Evolutionary conservation across 2,888 invertebrate genomes (phyloP).

Genomic region (Aproaerema taeniolella): DNA sequence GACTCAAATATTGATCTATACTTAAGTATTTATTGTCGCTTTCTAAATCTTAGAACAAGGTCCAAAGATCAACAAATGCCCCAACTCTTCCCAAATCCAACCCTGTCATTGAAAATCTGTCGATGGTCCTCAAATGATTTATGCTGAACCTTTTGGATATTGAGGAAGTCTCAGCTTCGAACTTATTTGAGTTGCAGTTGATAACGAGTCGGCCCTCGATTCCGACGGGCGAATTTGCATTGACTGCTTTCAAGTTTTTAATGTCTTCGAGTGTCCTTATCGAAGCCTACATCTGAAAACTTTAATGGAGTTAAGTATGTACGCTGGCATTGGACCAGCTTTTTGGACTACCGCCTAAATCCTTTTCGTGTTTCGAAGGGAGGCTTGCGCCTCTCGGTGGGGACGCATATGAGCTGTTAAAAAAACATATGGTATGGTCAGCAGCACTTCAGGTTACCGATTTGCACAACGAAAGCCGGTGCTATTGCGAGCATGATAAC

Average conservation of each 20-base stretch:
- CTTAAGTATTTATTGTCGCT: too few relatives aligned
- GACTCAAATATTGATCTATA: too few relatives aligned
- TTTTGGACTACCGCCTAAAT: too few relatives aligned
- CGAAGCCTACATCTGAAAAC: neutral
- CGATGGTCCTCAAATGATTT: constrained; percentile 37
- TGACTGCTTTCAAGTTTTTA: neutral
- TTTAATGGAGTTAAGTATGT: neutral
- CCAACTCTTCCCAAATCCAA: neutral
- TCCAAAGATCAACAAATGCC: too few relatives aligned
- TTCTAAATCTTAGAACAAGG: too few relatives aligned
- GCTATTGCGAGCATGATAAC: too few relatives aligned
- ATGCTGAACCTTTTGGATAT: constrained; percentile 40
- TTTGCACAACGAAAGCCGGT: too few relatives aligned
- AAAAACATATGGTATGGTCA: too few relatives aligned
- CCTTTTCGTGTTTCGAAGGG: too few relatives aligned
- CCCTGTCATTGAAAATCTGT: constrained; percentile 4
- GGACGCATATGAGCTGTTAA: too few relatives aligned
- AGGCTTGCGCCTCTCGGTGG: too few relatives aligned
- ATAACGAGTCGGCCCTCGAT: constrained; percentile 8
- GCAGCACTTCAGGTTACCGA: too few relatives aligned
- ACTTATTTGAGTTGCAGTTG: constrained; percentile 18
- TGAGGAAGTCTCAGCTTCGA: constrained; percentile 17
- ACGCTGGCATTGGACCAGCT: neutral
- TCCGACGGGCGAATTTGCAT: neutral
- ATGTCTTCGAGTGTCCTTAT: neutral